Conservation (phyloP, 1,140 invertebrate genomes). For the Babylonia areolata region DNA sequence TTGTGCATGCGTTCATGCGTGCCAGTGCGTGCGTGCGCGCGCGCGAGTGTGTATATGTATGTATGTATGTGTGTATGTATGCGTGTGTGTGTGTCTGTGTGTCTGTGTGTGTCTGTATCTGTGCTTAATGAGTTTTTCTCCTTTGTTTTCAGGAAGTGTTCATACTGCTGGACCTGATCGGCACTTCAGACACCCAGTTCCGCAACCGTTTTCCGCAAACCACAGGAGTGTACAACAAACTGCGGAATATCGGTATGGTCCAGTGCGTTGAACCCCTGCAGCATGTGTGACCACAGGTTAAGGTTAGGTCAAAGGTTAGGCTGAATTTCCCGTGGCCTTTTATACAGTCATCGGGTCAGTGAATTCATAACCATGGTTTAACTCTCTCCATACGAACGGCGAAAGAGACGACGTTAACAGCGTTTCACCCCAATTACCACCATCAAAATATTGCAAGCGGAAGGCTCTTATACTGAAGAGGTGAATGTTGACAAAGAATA, state of each 20-base stretch:
- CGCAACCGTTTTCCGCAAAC: constrained; percentile 88
- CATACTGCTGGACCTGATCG: constrained; percentile 93
- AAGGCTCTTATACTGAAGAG: no score
- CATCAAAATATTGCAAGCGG: no score
- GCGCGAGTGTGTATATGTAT: background rate
- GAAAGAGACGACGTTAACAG: no score
- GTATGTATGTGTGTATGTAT: background rate
- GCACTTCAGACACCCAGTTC: constrained; percentile 89
- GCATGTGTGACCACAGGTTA: no score
- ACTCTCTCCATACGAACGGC: no score
- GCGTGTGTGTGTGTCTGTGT: background rate
- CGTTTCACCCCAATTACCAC: no score
- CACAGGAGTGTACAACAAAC: constrained; percentile 75
- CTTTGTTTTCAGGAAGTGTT: constrained; percentile 86
- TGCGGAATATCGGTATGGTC: constrained; percentile 75
- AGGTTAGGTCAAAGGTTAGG: no score
- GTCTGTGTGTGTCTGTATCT: background rate
- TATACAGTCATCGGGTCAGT: no score
- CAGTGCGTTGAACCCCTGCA: no score
- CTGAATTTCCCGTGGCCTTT: no score
- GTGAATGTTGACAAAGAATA: no score
- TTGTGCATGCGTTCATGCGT: background rate
- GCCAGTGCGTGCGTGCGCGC: background rate
- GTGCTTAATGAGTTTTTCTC: background rate
- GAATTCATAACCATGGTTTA: no score